Percentiles rank a stretch among this genome's conserved stretches.
phyloP scores from a whole-genome alignment of 2,113 vertebrate species.

The Sorex araneus region DNA sequence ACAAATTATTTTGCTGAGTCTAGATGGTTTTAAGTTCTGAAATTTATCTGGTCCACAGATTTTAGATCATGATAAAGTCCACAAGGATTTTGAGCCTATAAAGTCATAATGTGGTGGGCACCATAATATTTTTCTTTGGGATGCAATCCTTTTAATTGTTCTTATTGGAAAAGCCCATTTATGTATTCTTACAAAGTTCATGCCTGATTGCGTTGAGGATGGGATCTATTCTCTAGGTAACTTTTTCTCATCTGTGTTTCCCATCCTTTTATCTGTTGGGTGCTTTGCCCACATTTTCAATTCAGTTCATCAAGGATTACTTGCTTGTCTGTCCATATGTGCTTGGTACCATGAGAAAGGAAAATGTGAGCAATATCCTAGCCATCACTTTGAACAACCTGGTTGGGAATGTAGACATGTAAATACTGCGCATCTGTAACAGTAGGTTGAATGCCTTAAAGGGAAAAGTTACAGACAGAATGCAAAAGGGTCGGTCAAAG shows the following conservation, averaged over 20 bases:
- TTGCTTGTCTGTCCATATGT: not conserved
- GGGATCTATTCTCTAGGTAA: not conserved
- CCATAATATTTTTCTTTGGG: conserved; percentile 14
- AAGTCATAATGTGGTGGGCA: not conserved
- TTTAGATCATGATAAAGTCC: conserved; percentile 18
- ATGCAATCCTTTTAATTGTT: not conserved
- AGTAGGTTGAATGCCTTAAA: not conserved
- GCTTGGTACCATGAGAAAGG: not conserved
- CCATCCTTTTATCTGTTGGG: not conserved
- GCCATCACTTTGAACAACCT: not conserved
- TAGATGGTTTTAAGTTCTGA: conserved; percentile 32
- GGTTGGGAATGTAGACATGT: not conserved
- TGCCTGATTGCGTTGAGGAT: not conserved
- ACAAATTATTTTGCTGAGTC: not conserved
- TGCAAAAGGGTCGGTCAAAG: not conserved
- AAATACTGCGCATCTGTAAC: not conserved
- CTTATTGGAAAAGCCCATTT: not conserved
- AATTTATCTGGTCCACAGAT: not conserved
- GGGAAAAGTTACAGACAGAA: conserved; percentile 53
- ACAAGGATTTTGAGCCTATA: not conserved
- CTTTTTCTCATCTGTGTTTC: not conserved
- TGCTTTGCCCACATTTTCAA: not conserved
- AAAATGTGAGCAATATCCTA: not conserved
- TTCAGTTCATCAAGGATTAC: not conserved
- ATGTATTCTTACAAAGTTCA: not conserved